Percentiles rank a stretch among this genome's conserved stretches.
phyloP scores from a whole-genome alignment of 2,888 invertebrate genomes.

The Rhagophthalmus giganteus region DNA sequence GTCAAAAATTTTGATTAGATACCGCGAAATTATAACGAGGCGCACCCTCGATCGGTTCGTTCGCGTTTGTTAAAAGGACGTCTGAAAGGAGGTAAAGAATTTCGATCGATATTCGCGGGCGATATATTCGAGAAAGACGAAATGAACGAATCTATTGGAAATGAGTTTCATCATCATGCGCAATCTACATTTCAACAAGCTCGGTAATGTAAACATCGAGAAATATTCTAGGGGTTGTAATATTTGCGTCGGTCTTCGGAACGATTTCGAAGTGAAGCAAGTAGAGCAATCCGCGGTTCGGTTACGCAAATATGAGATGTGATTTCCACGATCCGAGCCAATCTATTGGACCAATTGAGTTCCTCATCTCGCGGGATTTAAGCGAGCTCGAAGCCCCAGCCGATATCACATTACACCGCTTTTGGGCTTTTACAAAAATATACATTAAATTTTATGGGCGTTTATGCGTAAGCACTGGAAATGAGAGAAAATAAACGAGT shows the following conservation, averaged over 20 bases:
- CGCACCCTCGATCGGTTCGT: no score
- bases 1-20: no score
- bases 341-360: conserved; percentile 52
- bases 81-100: no score
- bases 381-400: conserved; percentile 37
- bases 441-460: conserved; percentile 54
- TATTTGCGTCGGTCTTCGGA: conserved; percentile 42
- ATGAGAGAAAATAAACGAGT: conserved; percentile 50
- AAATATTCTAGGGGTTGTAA: conserved; percentile 54
- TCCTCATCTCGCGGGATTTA: conserved; percentile 50
- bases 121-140: conserved; percentile 43
- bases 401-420: conserved; percentile 53
- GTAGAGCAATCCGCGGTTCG: conserved; percentile 41
- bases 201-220: conserved; percentile 55
- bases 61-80: no score
- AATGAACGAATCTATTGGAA: conserved; percentile 47
- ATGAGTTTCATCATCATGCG: conserved; percentile 52
- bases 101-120: conserved; percentile 17
- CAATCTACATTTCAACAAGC: conserved; percentile 55
- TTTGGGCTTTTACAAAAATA: conserved; percentile 51
- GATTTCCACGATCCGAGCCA: conserved; percentile 49
- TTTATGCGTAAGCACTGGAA: conserved; percentile 52
- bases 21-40: no score
- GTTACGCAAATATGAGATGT: conserved; percentile 47
- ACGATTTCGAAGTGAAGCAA: conserved; percentile 6